Evolutionary conservation across 2,113 vertebrate genomes (phyloP), one percentile per base, ranked within the genome.

Genomic region (Illadopsis cleaveri): DNA sequence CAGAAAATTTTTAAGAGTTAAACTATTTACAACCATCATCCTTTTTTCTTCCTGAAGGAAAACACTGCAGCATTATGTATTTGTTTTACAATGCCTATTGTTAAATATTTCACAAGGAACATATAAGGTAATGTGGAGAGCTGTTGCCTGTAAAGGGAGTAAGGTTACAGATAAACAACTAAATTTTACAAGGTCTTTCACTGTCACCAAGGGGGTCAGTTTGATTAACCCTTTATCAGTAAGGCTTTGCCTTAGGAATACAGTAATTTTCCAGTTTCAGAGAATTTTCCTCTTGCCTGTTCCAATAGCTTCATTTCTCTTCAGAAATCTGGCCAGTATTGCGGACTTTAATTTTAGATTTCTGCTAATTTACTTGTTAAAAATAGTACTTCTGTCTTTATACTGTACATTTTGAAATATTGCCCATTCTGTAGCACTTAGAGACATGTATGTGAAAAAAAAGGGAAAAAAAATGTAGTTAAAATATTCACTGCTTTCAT

Each of bases 361-460:
- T 84, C 71, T 90, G 68, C 33, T 93, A 68, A 86, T 86, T 77
- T 83, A 54, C 81, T 85, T 80, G 31, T 51, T 86, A 83, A 82
- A 90, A 87, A 82, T 76, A 71, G 73, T n/a, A 82, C 21, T 69
- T 75, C 85, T 95, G 45, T 33, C 64, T 79, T 70, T 85, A 80
- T 51, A 61, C 10, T n/a, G n/a, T 51, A 37, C 77, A 80, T 87
- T 95, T 71, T 90, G 85, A 96, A 96, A 95, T 35, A 70, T 2
- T 76, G 88, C 65, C 61, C 42, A 24, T 68, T 72, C 54, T 77
- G 48, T 10, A 79, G 42, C 60, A 80, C n/a, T 78, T 89, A 51
- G n/a, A 77, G 33, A 90, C 92, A 62, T 20, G 10, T 10, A 91
- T 11, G 28, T 21, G 33, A 25, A 64, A 75, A n/a, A 35, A 42